A percentile compares a stretch with the other conserved stretches of the same genome.
phyloP scores from a whole-genome alignment of 2,113 vertebrate species.

The Zosterops borbonicus region DNA sequence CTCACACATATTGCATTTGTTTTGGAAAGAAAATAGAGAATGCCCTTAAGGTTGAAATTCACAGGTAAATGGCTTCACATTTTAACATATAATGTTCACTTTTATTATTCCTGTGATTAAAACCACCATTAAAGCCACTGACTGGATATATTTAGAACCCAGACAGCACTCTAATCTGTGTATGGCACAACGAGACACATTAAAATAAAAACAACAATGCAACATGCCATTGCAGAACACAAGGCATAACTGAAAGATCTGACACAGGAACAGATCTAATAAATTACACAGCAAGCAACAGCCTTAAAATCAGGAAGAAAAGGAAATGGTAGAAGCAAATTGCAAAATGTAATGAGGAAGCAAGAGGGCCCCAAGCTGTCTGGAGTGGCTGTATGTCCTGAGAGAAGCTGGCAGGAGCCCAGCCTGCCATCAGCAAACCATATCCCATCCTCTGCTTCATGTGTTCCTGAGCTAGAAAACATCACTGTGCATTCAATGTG shows the following conservation, averaged over 20 bases:
- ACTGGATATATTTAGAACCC: neutral
- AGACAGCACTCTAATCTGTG: neutral
- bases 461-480: neutral
- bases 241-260: neutral
- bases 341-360: conserved; percentile 14
- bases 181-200: neutral
- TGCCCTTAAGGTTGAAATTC: neutral
- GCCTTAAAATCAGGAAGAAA: conserved; percentile 1
- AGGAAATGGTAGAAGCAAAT: conserved; percentile 5
- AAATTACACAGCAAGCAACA: neutral
- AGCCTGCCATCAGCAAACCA: neutral
- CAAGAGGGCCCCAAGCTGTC: neutral
- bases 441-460: neutral
- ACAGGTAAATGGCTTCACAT: conserved; percentile 18
- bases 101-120: conserved; percentile 46
- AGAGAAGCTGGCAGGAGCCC: neutral
- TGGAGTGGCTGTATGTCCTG: fast-evolving
- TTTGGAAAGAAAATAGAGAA: conserved; percentile 19
- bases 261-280: neutral
- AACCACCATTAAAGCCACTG: neutral
- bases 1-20: neutral
- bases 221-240: neutral
- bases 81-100: neutral
- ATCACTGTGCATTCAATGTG: neutral
- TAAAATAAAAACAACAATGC: conserved; percentile 13